These are phyloP conservation scores for Anodontia alba DNA, from an alignment of 2,888 invertebrate species.

Conservation along the genomic window DNA sequence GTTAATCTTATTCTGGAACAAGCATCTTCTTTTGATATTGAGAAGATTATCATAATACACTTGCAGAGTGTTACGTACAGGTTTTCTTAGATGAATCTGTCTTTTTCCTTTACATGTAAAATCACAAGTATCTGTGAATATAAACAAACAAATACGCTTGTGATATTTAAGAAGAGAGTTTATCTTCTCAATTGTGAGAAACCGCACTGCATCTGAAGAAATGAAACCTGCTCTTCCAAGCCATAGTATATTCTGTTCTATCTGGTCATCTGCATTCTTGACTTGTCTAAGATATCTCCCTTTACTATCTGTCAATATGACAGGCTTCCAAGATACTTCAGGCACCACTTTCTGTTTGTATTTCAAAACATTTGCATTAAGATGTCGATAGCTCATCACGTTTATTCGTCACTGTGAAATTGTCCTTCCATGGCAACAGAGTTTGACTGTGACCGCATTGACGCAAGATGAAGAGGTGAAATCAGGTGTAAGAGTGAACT, in stretches of 20 bases:
- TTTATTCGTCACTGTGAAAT: neutral
- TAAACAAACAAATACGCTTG: neutral
- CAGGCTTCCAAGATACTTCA: neutral
- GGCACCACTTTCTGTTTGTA: neutral
- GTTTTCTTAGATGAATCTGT: neutral
- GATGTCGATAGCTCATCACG: conserved; percentile 4
- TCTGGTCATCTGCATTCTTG: neutral
- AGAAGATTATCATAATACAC: neutral
- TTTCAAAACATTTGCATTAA: neutral
- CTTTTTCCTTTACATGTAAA: conserved; percentile 1
- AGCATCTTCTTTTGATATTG: neutral
- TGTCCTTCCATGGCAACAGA: neutral
- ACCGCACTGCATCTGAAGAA: neutral
- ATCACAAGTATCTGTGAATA: conserved; percentile 20
- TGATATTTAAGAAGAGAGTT: neutral
- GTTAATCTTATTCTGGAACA: neutral
- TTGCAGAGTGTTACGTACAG: neutral
- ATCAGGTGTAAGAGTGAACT: too few species aligned
- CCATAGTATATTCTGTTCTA: conserved; percentile 1
- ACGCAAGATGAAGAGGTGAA: too few species aligned
- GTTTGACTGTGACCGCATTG: neutral
- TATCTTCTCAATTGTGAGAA: conserved; percentile 3
- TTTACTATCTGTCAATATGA: conserved; percentile 12
- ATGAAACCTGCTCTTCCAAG: neutral
- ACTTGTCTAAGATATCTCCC: neutral